Evolutionary conservation across 2,888 invertebrate species (phyloP), one percentile per base, ranked within the genome.

Genomic region (Lepetodrilus schrolli): DNA sequence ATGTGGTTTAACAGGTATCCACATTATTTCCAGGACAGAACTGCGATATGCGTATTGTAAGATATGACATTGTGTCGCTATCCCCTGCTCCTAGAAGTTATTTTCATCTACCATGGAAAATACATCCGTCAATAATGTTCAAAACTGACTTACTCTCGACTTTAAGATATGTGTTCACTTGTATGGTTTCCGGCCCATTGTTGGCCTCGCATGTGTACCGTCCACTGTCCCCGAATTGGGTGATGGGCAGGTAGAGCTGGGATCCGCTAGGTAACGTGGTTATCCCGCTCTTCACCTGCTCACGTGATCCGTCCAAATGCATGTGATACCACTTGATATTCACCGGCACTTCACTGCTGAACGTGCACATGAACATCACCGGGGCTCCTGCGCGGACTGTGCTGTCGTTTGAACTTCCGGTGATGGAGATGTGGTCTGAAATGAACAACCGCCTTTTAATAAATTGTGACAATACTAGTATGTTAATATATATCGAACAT

Each of bases 251-350:
- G 21, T 30, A 47, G 21, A 68, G 68, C 30, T 68, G 68, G 10
- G 68, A 68, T 17, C 68, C 68, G 10, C 34, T 47, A 26, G 7
- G 23, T n/a, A 21, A 23, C 2, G 26, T 10, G 4, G 20, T 68
- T 8, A 68, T 47, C 8, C 68, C 68, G 5, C 26, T 1, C 0
- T 10, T 26, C 23, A 68, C 68, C 47, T n/a, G 13, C 4, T 68
- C 21, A 10, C 43, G 43, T 0, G 43, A 21, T 8, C 68, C 68
- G 47, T 68, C 68, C 10, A 37, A 0, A 1, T 7, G 3, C 13
- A 43, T 13, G 47, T 68, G 68, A 37, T 68, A 68, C 68, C 68
- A 68, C 26, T 8, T 68, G 30, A 68, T 68, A n/a, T 21, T 20
- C 38, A 47, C 26, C 13, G 38, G 38, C 4, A 7, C 23, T 10